These are phyloP conservation scores for Artemisiospiza belli DNA, from an alignment of 2,113 vertebrate species.

Conservation along the genomic window DNA sequence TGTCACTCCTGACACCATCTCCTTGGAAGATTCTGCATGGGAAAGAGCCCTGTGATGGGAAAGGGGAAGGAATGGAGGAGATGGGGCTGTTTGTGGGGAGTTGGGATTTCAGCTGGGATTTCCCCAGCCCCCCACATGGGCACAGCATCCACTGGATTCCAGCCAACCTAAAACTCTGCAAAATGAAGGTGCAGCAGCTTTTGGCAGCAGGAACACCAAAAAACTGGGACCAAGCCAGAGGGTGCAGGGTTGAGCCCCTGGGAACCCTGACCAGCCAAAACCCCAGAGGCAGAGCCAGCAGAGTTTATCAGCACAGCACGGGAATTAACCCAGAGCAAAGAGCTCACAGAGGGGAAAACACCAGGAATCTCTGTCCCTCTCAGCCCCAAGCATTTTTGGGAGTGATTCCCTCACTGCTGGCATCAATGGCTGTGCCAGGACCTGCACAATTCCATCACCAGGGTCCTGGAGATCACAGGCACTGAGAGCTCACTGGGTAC, in stretches of 20 bases:
- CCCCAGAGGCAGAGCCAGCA: neutral
- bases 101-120: neutral
- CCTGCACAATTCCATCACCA: accelerated
- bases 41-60: neutral
- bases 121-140: neutral
- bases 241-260: neutral
- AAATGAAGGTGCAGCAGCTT: neutral
- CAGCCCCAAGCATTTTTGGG: neutral
- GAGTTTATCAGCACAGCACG: neutral
- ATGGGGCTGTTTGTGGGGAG: accelerated
- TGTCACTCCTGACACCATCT: neutral
- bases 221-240: neutral
- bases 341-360: neutral
- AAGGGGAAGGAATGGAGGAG: neutral
- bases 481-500: neutral
- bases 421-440: neutral
- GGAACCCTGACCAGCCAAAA: neutral
- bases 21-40: neutral
- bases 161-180: neutral
- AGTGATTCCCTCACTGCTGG: neutral
- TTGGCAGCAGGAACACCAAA: neutral
- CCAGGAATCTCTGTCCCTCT: neutral
- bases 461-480: neutral
- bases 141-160: neutral
- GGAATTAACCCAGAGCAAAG: neutral